Conservation (phyloP, 2,113 vertebrate genomes). For the Spea multiplicata region DNA sequence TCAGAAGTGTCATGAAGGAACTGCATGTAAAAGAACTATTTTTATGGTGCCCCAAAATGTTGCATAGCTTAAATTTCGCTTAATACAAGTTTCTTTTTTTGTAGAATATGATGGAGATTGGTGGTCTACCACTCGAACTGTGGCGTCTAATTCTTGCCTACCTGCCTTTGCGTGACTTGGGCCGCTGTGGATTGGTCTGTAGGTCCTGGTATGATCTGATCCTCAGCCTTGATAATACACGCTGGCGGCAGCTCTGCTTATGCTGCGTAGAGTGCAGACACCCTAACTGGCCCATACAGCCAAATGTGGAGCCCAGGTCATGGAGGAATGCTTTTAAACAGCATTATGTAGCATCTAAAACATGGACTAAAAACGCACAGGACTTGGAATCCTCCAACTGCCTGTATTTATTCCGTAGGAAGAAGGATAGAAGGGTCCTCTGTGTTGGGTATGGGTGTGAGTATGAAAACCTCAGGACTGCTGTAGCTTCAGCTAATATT, state of each 20-base stretch:
- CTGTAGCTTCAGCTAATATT: slow-evolving; percentile 68
- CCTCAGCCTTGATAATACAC: slow-evolving; percentile 84
- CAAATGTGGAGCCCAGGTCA: slow-evolving; percentile 70
- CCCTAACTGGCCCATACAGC: slow-evolving; percentile 84
- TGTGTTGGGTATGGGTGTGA: slow-evolving; percentile 67
- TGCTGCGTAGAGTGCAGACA: slow-evolving; percentile 75
- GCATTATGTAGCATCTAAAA: slow-evolving; percentile 75
- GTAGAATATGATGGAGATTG: slow-evolving; percentile 71
- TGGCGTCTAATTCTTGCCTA: slow-evolving; percentile 83
- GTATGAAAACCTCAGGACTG: slow-evolving; percentile 75
- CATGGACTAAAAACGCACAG: slow-evolving; percentile 74
- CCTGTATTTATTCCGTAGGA: slow-evolving; percentile 75
- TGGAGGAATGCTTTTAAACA: slow-evolving; percentile 84
- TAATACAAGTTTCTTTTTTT: not conserved
- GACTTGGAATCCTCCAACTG: slow-evolving; percentile 76
- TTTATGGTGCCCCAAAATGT: too few relatives aligned
- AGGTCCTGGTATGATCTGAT: slow-evolving; percentile 79
- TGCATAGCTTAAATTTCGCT: too few relatives aligned
- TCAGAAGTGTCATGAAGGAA: too few relatives aligned
- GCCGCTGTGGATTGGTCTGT: slow-evolving; percentile 84
- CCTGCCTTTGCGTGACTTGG: slow-evolving; percentile 77
- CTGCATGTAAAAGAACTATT: too few relatives aligned
- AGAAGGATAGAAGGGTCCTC: slow-evolving; percentile 72
- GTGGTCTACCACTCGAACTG: slow-evolving; percentile 73
- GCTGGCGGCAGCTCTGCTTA: slow-evolving; percentile 84